Evolutionary conservation across 1,140 invertebrate genomes (phyloP), one percentile per base, ranked within the genome.

Genomic region (Trichonephila inaurata): DNA sequence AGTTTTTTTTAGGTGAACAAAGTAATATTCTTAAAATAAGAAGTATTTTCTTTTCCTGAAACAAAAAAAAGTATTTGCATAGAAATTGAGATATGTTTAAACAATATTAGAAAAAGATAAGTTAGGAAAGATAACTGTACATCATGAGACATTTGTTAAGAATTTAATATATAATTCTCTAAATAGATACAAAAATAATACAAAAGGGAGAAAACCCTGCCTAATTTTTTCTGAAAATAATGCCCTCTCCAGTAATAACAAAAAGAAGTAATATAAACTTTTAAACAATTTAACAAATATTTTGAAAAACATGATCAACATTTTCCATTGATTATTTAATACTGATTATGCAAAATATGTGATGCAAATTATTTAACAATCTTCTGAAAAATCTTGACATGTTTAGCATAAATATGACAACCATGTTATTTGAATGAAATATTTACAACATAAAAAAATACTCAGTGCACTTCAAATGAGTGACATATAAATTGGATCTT

Each of bases 371-470:
- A 69, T 92, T 44, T 69, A 28, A 28, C 87, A 92, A 85, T 85
- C 62, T 28, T 40, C 62, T 85, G 91, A 92, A 86, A 87, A 87
- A 72, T 82, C 24, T 62, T 81, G 24, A 69, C 60, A 92, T 82
- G 58, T 82, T 64, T 51, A n/a, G n/a, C 58, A 24, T 64, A 28
- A 40, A 85, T 89, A 51, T 64, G 81, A 60, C 72, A 60, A 82
- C 18, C 81, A 66, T 58, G 24, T 24, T 83, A 60, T 83, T n/a
- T 33, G 24, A 92, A 66, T 85, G 81, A 87, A 92, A 44, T 72
- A 92, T 72, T 86, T 87, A 92, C 83, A 92, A 92, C 82, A 92
- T 92, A 87, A 92, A 92, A 91, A 92, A 87, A 92, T 87, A 86
- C n/a, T 87, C 58, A 77, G 86, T 72, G 69, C 69, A 89, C 69